Percentiles rank a stretch among this genome's conserved stretches.
Conservation (phyloP, 2,113 vertebrate genomes). For the Cheirogaleus medius region DNA sequence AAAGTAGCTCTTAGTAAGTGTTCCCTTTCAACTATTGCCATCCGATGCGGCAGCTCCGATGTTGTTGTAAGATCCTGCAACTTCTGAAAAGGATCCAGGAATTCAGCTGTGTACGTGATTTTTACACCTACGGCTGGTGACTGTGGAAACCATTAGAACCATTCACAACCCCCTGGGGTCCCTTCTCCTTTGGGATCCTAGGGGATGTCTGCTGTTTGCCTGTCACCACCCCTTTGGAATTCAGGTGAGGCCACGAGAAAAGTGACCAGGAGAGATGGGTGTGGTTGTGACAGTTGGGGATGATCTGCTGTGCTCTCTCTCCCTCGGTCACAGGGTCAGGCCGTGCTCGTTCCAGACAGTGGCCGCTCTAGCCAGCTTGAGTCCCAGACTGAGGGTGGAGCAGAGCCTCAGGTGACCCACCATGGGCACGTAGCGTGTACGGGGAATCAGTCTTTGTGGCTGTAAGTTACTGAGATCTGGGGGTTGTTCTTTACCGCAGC, state of each 20-base stretch:
- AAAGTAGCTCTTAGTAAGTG: fast-evolving
- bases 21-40: fast-evolving
- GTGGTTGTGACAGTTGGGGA: fast-evolving
- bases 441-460: no score
- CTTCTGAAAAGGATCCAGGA: neutral
- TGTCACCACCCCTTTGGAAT: fast-evolving
- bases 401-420: neutral
- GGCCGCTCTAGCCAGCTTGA: neutral
- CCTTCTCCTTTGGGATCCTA: neutral
- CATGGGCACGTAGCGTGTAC: fast-evolving
- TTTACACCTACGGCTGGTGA: neutral
- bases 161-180: neutral
- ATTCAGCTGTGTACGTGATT: neutral
- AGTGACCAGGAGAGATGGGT: fast-evolving
- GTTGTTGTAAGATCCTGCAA: neutral
- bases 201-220: fast-evolving
- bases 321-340: neutral
- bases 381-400: neutral
- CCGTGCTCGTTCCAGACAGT: fast-evolving
- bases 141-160: neutral
- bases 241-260: neutral
- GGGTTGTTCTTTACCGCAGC: neutral
- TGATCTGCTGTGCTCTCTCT: fast-evolving
- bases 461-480: neutral
- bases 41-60: fast-evolving